These are phyloP conservation scores for Acanthurus lineatus DNA, from an alignment of 2,797 vertebrate species.

Conservation along the genomic window DNA sequence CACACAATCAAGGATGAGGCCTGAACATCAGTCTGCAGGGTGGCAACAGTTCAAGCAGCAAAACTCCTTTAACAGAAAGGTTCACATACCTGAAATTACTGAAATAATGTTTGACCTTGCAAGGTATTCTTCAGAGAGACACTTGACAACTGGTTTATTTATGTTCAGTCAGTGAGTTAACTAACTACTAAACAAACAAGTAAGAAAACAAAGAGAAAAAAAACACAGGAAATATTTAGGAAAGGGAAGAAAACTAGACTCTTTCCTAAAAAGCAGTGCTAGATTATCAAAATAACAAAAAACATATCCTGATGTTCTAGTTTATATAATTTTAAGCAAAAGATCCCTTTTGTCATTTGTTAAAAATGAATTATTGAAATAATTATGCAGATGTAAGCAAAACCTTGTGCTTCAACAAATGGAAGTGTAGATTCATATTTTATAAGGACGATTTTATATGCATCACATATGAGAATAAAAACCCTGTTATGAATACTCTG, in stretches of 20 bases:
- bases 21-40: background rate
- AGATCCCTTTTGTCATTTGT: background rate
- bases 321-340: background rate
- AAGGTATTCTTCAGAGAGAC: background rate
- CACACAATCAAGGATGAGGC: slow-evolving; percentile 31
- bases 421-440: slow-evolving; percentile 14
- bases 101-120: background rate
- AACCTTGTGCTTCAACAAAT: slow-evolving; percentile 1
- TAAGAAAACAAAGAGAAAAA: background rate
- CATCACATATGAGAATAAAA: background rate
- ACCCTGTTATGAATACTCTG: background rate
- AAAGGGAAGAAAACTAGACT: background rate
- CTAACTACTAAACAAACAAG: background rate
- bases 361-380: slow-evolving; percentile 10
- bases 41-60: background rate
- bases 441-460: slow-evolving; percentile 1
- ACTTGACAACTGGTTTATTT: background rate
- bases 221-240: background rate
- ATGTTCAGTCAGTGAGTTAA: background rate
- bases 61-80: slow-evolving; percentile 37
- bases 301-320: background rate
- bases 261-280: background rate
- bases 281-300: background rate
- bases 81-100: slow-evolving; percentile 24
- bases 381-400: background rate